These are phyloP conservation scores for Drosophila bipectinata DNA, from an alignment of 1,140 invertebrate species.

Conservation along the genomic window DNA sequence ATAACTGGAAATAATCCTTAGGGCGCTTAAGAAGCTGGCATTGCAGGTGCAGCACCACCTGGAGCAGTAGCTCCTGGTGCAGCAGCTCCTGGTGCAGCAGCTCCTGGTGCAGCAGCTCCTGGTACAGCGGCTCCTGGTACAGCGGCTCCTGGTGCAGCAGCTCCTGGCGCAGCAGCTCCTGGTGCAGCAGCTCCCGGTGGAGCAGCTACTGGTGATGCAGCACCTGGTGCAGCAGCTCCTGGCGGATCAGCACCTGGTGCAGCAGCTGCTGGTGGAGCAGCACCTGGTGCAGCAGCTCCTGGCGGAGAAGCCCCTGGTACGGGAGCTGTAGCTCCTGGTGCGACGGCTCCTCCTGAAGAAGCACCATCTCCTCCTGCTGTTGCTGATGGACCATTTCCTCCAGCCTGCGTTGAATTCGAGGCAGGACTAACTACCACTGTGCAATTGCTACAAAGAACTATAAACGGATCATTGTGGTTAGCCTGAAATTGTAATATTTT, in stretches of 20 bases:
- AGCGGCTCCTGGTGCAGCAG: background rate
- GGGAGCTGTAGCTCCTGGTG: background rate
- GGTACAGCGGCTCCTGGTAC: background rate
- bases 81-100: background rate
- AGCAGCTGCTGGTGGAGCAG: background rate
- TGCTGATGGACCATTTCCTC: background rate
- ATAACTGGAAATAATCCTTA: background rate
- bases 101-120: background rate
- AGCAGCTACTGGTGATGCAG: background rate
- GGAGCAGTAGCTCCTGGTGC: background rate
- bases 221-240: background rate
- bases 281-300: constrained; percentile 1
- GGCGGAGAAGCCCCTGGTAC: background rate
- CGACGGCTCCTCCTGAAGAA: background rate
- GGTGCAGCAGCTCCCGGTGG: constrained; percentile 2
- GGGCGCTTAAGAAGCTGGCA: too few species aligned
- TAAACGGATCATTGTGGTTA: background rate
- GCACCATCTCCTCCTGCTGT: background rate
- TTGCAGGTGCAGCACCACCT: background rate
- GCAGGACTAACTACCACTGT: constrained; percentile 48
- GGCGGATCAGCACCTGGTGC: background rate
- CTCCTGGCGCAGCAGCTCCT: background rate
- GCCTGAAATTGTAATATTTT: background rate
- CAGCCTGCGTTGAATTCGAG: background rate
- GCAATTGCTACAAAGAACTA: constrained; percentile 63